Evolutionary conservation across 2,888 invertebrate genomes (phyloP), one percentile per base, ranked within the genome.

Genomic region (Tetheella fluctuosa): DNA sequence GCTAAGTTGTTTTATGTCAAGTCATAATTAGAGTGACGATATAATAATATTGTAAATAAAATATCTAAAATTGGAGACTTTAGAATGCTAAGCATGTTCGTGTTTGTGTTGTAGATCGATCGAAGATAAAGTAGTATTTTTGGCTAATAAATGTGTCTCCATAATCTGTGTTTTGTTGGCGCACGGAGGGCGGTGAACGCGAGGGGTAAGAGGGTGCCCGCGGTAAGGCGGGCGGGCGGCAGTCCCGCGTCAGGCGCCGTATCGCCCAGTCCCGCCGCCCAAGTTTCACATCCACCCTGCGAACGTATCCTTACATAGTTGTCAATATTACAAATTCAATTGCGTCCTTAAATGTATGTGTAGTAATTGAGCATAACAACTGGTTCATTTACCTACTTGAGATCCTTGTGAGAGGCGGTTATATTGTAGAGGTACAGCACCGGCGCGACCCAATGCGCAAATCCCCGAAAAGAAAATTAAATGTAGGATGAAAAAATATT

Each of bases 231-330:
- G 72, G 68, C 66, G 53, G 82, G 84, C 84, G 85, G 86, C 90
- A 91, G 93, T 91, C 86, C 87, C 92, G 93, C 89, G 93, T 85
- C 83, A 89, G 87, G 89, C 91, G 90, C 86, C 87, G 89, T 79
- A 78, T 71, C 84, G 89, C 85, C 79, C 87, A 89, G 86, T 88
- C 83, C 65, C 82, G 76, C 77, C 85, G 85, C 84, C 80, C 79
- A 72, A 68, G 70, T 70, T 67, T 71, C 69, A 64, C 71, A 73
- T 77, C 79, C 87, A 79, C 81, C 81, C 78, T 80, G 68, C 67
- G 67, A 66, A 62, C 71, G 73, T 65, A 69, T 70, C 69, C 76
- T 71, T 69, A 63, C 67, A 64, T 68, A 67, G 54, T 61, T 65
- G 66, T 68, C 68, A 70, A 73, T 64, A 70, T 59, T 64, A 63